Base-by-base conservation (phyloP, 2,888 invertebrate species). In the Rhagonycha fulva region DNA sequence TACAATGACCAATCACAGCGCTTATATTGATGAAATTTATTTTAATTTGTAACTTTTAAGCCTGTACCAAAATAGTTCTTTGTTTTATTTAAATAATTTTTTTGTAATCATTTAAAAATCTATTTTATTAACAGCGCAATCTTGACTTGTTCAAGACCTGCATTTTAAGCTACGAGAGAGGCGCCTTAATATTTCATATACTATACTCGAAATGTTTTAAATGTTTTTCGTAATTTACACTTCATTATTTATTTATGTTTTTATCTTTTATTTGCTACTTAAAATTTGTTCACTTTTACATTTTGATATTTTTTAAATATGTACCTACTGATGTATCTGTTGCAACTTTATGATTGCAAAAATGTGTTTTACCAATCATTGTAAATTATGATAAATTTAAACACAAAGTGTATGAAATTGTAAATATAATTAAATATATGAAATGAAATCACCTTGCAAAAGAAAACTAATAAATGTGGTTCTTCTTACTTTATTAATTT, bases 311-410 rank as follows among this genome's bases (percentile, higher is more conserved):
- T 61, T 61, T 14, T n/a, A 47, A 47, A 47, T n/a, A n/a, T n/a
- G 9, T 32, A 32, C 12, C 12, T 47, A 47, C 47, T 26, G 12
- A 61, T 61, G 63, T 24, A 9, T n/a, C 63, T n/a, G 23, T n/a
- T 19, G 19, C 26, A 66, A 66, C 19, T 23, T 66, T n/a, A n/a
- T 9, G 24, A 9, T 26, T 66, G 23, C 63, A 24, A n/a, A 61
- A 61, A 66, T 23, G 23, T 24, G n/a, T 19, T 66, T 24, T 26
- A 66, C 63, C 24, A n/a, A 74, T 74, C 23, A 74, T 19, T 74
- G 74, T 74, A 74, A 74, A 74, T 74, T 74, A 72, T 68, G 23
- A 14, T 62, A 19, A 72, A 70, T 68, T 74, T 68, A 47, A 68
- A 62, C 24, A 62, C 12, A 74, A 63, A 24, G 74, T 74, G 62